A percentile compares a stretch with the other conserved stretches of the same genome.
Evolutionary conservation across 2,113 vertebrate genomes (phyloP).

Genomic region (Albula goreensis): DNA sequence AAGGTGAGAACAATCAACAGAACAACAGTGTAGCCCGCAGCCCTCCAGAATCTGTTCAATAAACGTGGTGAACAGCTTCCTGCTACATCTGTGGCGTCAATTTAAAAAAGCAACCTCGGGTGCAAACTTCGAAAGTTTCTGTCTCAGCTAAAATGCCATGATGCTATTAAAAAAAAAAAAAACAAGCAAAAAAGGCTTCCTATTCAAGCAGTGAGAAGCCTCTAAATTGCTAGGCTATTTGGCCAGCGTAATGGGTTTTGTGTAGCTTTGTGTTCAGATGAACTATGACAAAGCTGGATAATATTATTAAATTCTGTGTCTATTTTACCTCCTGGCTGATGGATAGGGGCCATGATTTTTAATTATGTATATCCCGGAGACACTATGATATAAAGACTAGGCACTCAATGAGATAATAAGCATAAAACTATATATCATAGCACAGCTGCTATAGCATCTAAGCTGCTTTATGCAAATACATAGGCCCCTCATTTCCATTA

Average conservation of each 20-base stretch:
- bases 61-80: not conserved
- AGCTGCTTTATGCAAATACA: not conserved
- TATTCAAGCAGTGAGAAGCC: not conserved
- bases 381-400: not conserved
- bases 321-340: not conserved
- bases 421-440: not conserved
- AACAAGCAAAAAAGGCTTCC: slow-evolving; percentile 15
- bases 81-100: not conserved
- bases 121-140: not conserved
- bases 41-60: not conserved
- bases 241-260: slow-evolving; percentile 16
- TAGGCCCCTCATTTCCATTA: not conserved
- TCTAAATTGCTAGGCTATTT: slow-evolving; percentile 12
- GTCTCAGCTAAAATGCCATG: not conserved
- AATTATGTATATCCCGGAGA: not conserved
- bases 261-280: slow-evolving; percentile 23
- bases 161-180: slow-evolving; percentile 20
- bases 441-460: not conserved
- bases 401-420: slow-evolving; percentile 4
- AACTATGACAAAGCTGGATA: not conserved
- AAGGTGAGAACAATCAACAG: no score
- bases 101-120: not conserved
- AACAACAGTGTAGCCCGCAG: no score
- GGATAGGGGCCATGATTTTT: not conserved
- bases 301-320: not conserved